Percentiles rank a stretch among this genome's conserved stretches.
Evolutionary conservation across 2,113 vertebrate genomes (phyloP).

Genomic region (Lanius collurio): DNA sequence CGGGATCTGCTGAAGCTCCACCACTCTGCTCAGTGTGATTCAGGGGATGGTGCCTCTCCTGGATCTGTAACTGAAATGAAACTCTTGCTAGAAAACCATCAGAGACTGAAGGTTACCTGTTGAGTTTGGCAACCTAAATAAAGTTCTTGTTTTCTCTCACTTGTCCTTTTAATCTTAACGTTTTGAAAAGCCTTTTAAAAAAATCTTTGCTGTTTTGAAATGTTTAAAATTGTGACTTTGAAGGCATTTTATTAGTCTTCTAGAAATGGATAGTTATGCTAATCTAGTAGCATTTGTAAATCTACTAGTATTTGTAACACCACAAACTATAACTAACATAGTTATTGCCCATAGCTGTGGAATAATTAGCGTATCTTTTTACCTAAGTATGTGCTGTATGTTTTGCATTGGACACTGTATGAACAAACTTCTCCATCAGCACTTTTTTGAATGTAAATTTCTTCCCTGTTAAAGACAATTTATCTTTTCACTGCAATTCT

Average conservation of each 20-base stretch:
- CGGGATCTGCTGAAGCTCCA: background rate
- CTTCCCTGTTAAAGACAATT: background rate
- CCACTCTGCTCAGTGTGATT: background rate
- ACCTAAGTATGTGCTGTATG: background rate
- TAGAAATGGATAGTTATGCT: background rate
- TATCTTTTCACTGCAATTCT: background rate
- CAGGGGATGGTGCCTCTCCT: background rate
- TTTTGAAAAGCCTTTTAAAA: background rate
- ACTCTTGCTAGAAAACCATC: background rate
- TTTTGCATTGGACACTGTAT: background rate
- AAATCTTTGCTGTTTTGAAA: background rate
- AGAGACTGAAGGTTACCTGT: background rate
- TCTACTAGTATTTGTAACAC: background rate
- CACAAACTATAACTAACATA: background rate
- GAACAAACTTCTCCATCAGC: background rate
- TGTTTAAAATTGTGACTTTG: background rate
- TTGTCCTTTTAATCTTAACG: background rate
- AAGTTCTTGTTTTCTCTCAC: background rate
- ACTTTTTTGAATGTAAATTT: background rate
- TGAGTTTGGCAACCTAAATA: background rate
- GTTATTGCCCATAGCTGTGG: background rate
- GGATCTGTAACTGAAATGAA: background rate
- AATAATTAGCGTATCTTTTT: background rate
- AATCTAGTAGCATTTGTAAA: background rate
- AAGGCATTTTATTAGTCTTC: background rate